Evolutionary conservation across 2,888 invertebrate genomes (phyloP).

Genomic region (Hymenopus coronatus): DNA sequence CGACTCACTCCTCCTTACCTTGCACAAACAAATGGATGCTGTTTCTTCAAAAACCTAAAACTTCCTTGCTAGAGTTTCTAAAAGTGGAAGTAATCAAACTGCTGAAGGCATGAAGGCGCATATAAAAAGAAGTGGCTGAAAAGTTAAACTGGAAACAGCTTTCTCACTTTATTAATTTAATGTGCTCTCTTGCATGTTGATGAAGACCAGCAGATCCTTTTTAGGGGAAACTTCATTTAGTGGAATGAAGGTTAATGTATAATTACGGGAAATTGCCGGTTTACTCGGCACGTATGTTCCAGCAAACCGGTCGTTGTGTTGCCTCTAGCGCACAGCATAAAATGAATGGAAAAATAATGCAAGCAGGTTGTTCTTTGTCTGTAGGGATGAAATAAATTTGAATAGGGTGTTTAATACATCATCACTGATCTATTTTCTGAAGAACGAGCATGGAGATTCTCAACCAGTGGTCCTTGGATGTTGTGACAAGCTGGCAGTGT

Average conservation of each 20-base stretch:
- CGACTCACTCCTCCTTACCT: no score
- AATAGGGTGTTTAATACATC: background rate
- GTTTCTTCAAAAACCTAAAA: background rate
- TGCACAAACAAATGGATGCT: background rate
- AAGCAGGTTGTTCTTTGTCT: background rate
- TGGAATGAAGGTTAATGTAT: slow-evolving; percentile 19
- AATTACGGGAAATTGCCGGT: slow-evolving; percentile 27
- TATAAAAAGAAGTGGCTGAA: background rate
- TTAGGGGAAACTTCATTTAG: slow-evolving; percentile 20
- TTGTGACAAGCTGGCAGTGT: no score
- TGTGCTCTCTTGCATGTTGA: slow-evolving; percentile 1
- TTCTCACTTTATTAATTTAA: slow-evolving; percentile 31
- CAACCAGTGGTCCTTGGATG: no score
- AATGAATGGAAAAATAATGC: background rate
- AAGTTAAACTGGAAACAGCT: background rate
- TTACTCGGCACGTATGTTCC: background rate
- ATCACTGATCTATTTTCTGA: background rate
- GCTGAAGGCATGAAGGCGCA: background rate
- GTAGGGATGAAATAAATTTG: background rate
- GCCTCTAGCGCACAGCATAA: background rate
- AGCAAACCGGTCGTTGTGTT: background rate
- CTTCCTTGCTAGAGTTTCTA: background rate
- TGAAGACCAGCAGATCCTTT: background rate
- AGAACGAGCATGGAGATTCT: background rate
- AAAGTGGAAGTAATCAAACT: background rate